These are phyloP conservation scores for Pelmatolapia mariae DNA, from an alignment of 2,113 vertebrate genomes.

Conservation along the genomic window DNA sequence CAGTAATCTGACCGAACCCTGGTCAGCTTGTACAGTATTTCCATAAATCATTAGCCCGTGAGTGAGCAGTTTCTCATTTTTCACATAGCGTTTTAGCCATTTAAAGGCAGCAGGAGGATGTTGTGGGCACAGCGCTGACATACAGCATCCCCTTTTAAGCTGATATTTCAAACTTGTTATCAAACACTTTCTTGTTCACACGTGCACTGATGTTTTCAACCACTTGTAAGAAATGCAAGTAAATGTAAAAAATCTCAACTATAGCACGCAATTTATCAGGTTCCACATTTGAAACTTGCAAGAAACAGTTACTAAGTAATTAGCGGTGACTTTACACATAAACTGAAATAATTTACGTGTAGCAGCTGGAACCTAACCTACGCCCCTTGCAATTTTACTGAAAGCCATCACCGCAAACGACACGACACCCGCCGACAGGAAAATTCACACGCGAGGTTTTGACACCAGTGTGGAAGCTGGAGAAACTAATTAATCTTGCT, in stretches of 20 bases:
- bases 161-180: neutral
- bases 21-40: neutral
- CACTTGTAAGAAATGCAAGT: neutral
- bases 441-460: neutral
- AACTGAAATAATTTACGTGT: neutral
- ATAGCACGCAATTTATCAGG: neutral
- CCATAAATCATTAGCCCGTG: neutral
- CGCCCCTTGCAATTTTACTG: neutral
- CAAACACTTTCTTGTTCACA: neutral
- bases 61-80: neutral
- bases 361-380: neutral
- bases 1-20: neutral
- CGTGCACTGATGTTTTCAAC: neutral
- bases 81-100: neutral
- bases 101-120: neutral
- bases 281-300: neutral
- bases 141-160: neutral
- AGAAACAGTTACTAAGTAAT: neutral
- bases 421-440: neutral
- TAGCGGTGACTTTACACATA: neutral
- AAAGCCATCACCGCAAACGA: neutral
- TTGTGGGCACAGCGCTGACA: neutral
- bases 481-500: constrained; percentile 13
- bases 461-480: neutral
- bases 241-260: neutral